phyloP scores from a whole-genome alignment of 2,888 invertebrate genomes.

The Dione vanillae region DNA sequence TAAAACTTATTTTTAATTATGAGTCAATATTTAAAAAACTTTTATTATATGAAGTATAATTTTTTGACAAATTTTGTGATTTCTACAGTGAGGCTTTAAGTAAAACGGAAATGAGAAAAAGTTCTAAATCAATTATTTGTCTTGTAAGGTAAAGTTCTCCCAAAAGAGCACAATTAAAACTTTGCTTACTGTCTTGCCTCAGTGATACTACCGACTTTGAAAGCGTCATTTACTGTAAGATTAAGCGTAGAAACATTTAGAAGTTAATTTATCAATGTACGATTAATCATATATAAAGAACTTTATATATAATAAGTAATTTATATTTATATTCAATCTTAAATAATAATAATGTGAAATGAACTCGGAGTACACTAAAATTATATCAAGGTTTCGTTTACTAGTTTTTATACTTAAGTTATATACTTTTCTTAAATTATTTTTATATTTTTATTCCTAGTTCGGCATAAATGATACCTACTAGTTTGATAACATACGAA shows the following conservation, averaged over 20 bases:
- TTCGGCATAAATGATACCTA: too few relatives aligned
- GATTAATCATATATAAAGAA: too few relatives aligned
- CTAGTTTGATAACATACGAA: too few relatives aligned
- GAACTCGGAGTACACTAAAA: too few relatives aligned
- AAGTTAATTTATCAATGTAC: neutral
- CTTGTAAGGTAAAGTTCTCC: conserved; percentile 25
- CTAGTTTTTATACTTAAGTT: too few relatives aligned
- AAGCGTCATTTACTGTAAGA: neutral
- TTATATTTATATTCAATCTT: too few relatives aligned
- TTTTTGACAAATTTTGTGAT: neutral
- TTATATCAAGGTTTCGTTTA: too few relatives aligned
- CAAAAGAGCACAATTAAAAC: conserved; percentile 40
- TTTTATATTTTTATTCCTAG: too few relatives aligned
- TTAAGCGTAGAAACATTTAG: neutral
- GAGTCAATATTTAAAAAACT: neutral
- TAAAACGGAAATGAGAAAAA: conserved; percentile 21
- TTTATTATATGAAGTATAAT: neutral
- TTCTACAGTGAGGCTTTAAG: conserved; percentile 1
- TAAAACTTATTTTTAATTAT: neutral
- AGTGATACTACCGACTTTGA: neutral
- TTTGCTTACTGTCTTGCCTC: conserved; percentile 17
- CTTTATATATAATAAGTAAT: too few relatives aligned
- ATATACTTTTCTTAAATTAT: too few relatives aligned
- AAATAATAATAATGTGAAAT: too few relatives aligned
- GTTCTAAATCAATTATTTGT: conserved; percentile 37